Evolutionary conservation across 1,140 invertebrate genomes (phyloP).

Genomic region (Dryas iulia): DNA sequence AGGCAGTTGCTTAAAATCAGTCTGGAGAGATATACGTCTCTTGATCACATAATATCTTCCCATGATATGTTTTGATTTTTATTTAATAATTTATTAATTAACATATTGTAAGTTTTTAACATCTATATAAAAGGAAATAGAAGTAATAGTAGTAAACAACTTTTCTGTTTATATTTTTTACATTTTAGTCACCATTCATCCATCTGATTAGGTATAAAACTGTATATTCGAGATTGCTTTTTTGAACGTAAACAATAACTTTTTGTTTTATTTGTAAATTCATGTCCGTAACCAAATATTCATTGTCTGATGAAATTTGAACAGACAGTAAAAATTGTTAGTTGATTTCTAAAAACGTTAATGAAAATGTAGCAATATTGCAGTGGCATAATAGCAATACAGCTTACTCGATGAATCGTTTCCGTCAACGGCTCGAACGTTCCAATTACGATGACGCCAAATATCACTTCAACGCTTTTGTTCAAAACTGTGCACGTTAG

Average conservation of each 20-base stretch:
- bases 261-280: not conserved
- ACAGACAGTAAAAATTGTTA: not conserved
- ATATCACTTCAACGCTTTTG: conserved; percentile 39
- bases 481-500: conserved; percentile 53
- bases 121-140: too few species aligned
- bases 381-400: conserved; percentile 16
- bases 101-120: too few species aligned
- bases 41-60: too few species aligned
- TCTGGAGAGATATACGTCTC: too few species aligned
- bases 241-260: not conserved
- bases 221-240: too few species aligned
- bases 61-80: too few species aligned
- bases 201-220: too few species aligned
- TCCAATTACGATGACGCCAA: conserved; percentile 44
- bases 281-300: not conserved
- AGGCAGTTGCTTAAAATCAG: too few species aligned
- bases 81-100: too few species aligned
- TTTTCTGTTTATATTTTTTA: too few species aligned
- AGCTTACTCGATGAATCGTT: conserved; percentile 22
- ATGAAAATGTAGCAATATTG: conserved; percentile 15
- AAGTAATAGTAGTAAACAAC: too few species aligned
- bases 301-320: not conserved
- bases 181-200: too few species aligned
- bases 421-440: conserved; percentile 23
- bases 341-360: conserved; percentile 12